Conservation (phyloP, 2,888 invertebrate genomes). For the Ectemnius continuus region DNA sequence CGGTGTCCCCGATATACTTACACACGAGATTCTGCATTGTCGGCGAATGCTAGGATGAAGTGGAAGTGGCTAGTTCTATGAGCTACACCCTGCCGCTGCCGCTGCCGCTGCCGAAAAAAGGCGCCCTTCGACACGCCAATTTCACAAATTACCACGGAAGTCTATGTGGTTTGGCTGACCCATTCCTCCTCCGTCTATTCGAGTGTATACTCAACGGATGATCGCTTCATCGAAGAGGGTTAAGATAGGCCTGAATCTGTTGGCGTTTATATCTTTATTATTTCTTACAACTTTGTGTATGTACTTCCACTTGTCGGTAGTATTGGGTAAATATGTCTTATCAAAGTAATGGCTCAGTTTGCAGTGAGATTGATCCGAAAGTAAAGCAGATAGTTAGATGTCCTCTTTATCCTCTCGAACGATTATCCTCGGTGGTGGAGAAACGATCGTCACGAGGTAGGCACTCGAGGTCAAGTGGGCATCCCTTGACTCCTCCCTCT, state of each 20-base stretch:
- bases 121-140: conserved; percentile 54
- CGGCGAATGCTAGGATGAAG: conserved; percentile 13
- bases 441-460: conserved; percentile 60
- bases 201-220: not conserved
- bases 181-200: not conserved
- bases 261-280: too few species aligned
- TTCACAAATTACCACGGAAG: conserved; percentile 67
- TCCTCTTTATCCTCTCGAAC: conserved; percentile 55
- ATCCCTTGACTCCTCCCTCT: conserved; percentile 65
- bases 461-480: conserved; percentile 70
- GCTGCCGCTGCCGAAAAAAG: conserved; percentile 50
- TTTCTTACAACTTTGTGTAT: too few species aligned
- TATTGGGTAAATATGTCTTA: too few species aligned
- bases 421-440: conserved; percentile 55
- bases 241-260: too few species aligned
- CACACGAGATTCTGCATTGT: conserved; percentile 32
- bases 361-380: conserved; percentile 23
- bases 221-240: too few species aligned
- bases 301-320: too few species aligned
- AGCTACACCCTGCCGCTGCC: conserved; percentile 55
- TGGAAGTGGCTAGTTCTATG: conserved; percentile 19
- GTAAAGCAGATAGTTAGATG: conserved; percentile 25
- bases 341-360: too few species aligned
- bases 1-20: conserved; percentile 36
- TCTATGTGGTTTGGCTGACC: too few species aligned